Percentiles rank a stretch among this genome's conserved stretches.
Conservation (phyloP, 2,797 vertebrate species). For the Echeneis naucrates region DNA sequence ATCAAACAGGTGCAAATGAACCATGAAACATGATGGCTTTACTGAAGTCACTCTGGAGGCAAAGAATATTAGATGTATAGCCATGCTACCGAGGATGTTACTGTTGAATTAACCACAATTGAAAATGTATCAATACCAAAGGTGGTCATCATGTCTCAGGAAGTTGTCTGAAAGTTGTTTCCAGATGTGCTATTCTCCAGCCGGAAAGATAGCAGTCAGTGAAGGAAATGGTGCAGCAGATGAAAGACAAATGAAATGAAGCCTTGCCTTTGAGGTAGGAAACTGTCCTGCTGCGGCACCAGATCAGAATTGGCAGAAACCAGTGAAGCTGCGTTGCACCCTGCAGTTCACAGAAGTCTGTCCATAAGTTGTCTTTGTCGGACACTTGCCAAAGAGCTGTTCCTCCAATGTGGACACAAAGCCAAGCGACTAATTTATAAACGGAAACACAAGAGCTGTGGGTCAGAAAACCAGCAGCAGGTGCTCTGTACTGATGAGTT, state of each 20-base stretch:
- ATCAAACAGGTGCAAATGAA: not conserved
- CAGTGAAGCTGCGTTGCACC: not conserved
- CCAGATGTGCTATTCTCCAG: not conserved
- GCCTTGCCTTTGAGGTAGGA: not conserved
- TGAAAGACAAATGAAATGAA: slow-evolving; percentile 1
- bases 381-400: not conserved
- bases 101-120: not conserved
- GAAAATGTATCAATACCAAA: not conserved
- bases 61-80: not conserved
- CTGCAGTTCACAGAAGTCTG: not conserved
- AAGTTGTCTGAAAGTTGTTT: not conserved
- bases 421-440: not conserved
- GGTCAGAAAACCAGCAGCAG: not conserved
- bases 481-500: slow-evolving; percentile 40
- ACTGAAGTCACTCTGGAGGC: not conserved
- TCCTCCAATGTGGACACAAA: not conserved
- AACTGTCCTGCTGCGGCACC: not conserved
- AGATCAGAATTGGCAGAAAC: not conserved
- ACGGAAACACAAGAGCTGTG: not conserved
- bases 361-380: not conserved
- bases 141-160: not conserved
- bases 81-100: not conserved
- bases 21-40: not conserved
- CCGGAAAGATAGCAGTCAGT: not conserved
- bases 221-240: not conserved